Conservation (phyloP, 2,888 invertebrate genomes). For the Morpho achilles region DNA sequence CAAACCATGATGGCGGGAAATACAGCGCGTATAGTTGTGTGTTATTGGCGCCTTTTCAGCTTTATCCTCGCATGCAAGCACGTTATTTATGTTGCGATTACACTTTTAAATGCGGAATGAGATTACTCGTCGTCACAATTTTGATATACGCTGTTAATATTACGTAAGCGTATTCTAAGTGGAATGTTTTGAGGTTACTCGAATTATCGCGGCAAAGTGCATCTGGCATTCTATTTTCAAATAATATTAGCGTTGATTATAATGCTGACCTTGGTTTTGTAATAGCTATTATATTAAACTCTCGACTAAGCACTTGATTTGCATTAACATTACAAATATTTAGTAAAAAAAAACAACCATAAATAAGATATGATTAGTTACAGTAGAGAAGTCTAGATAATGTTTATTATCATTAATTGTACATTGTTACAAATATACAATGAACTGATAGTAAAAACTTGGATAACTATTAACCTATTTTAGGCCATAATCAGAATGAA, state of each 20-base stretch:
- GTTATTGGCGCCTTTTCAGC: slow-evolving; percentile 35
- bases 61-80: slow-evolving; percentile 25
- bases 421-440: slow-evolving; percentile 13
- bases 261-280: slow-evolving; percentile 20
- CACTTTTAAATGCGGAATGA: slow-evolving; percentile 20
- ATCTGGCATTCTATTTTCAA: slow-evolving; percentile 29
- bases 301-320: neutral
- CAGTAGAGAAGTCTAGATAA: too few relatives aligned
- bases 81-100: slow-evolving; percentile 23
- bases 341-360: slow-evolving; percentile 3
- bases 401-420: slow-evolving; percentile 2
- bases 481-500: too few relatives aligned
- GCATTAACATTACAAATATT: neutral
- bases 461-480: too few relatives aligned
- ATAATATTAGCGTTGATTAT: slow-evolving; percentile 19
- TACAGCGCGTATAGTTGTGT: slow-evolving; percentile 39
- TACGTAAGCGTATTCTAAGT: slow-evolving; percentile 39
- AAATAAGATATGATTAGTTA: too few relatives aligned
- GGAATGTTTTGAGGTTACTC: slow-evolving; percentile 45
- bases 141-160: slow-evolving; percentile 29
- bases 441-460: neutral
- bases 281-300: slow-evolving; percentile 9
- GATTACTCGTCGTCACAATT: slow-evolving; percentile 19
- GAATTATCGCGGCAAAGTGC: slow-evolving; percentile 29
- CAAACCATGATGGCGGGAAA: slow-evolving; percentile 76